Evolutionary conservation across 2,888 invertebrate species (phyloP), one percentile per base, ranked within the genome.

Genomic region (Thecophora atra): DNA sequence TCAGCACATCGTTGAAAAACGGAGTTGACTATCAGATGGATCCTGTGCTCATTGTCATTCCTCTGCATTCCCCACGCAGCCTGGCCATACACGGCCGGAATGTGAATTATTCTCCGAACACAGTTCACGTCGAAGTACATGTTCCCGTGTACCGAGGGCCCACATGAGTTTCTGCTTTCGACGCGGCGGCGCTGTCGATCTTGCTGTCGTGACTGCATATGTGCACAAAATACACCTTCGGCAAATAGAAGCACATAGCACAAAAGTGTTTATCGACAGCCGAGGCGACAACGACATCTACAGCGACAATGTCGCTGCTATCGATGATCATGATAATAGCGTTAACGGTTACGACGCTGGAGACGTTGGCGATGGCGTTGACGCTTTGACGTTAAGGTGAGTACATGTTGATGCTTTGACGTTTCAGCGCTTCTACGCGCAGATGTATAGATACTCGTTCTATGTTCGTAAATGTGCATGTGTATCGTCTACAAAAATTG

Each of bases 211-310:
- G 58, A 3, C 21, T 54, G 65, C 24, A 51, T 58, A 30, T 66
- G 67, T 72, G 60, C 37, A 68, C 70, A 51, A 70, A 70, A 63
- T 72, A 74, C 73, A 74, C 73, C 73, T 74, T 74, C 70, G 58
- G 68, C 75, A 77, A 77, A 74, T 72, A 74, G 66, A 73, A 54
- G 28, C 24, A 58, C 70, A 66, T 60, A 54, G 66, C 67, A 67
- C 60, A 70, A 73, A 67, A 67, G 64, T 56, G 60, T 64, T 67
- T 71, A 72, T 71, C 56, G 66, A 71, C 65, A 37, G 60, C 26
- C 63, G 42, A 58, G 62, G 58, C 73, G 71, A 70, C 58, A 71
- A 66, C 70, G 60, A 69, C 62, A 74, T 52, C 73, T 69, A 70
- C 58, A 71, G 63, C 70, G 60, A 69, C 62, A 74, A 52, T 69